Percentiles rank a stretch among this genome's conserved stretches.
Conservation (phyloP, 2,797 vertebrate genomes). For the Leptodactylus fallax region DNA sequence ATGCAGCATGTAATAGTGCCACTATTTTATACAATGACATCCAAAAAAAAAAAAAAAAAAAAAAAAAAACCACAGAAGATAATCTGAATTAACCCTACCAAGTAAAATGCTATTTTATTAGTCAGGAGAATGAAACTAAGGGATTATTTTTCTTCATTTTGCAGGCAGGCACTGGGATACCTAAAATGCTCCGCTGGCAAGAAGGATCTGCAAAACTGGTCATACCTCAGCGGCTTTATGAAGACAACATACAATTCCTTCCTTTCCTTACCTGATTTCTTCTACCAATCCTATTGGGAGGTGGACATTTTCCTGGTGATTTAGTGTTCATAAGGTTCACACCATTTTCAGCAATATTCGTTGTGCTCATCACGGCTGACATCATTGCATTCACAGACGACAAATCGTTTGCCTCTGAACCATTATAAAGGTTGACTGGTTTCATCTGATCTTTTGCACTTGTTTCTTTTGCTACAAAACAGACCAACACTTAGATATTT, state of each 20-base stretch:
- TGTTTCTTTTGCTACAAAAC: conserved; percentile 41
- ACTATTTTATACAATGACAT: too few relatives aligned
- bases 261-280: conserved; percentile 81
- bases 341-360: conserved; percentile 79
- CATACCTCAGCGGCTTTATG: background rate
- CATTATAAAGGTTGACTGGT: conserved; percentile 70
- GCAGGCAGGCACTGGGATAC: background rate
- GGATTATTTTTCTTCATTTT: background rate
- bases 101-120: too few relatives aligned
- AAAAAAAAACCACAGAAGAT: too few relatives aligned
- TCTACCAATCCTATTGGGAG: conserved; percentile 82
- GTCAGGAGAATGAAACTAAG: too few relatives aligned
- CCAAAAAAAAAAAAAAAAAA: too few relatives aligned
- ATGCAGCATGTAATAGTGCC: too few relatives aligned
- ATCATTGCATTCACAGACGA: conserved; percentile 93
- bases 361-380: conserved; percentile 89
- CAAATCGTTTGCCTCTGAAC: conserved; percentile 83
- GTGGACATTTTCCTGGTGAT: conserved; percentile 82
- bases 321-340: conserved; percentile 75
- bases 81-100: too few relatives aligned
- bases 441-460: conserved; percentile 59
- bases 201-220: background rate
- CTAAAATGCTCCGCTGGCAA: background rate
- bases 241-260: background rate
- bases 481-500: conserved; percentile 20